Base-by-base conservation (phyloP, 2,888 invertebrate species). In the Amblyjoppa proteus region DNA sequence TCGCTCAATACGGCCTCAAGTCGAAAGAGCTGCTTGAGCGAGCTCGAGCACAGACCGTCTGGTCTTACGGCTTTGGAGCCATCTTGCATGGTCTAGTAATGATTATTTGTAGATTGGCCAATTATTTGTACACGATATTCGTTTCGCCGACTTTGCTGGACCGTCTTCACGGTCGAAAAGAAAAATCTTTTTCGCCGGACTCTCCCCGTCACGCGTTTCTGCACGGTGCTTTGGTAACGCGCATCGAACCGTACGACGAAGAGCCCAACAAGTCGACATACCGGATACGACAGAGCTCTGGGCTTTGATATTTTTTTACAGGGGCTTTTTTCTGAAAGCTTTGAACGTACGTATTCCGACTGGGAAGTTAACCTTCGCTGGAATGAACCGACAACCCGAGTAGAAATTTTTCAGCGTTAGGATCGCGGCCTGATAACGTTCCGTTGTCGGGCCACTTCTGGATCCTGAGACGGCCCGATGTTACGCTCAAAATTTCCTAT, bases 161-260 rank as follows among this genome's bases (percentile, higher is more conserved):
- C 5, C 34, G 34, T 6, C n/a, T 69, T 11, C 9, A 61, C 0
- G 38, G 25, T 13, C 41, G 20, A 49, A 74, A 49, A 51, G 49
- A 25, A 41, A 58, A 78, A 51, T 75, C 20, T 58, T 20, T 74
- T 69, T 53, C 13, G 13, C 45, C 31, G 51, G 16, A 75, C 70
- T 58, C 38, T 77, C 66, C 34, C 28, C 56, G 9, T 73, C 34
- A 38, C 41, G 11, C 25, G 3, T 6, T 64, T 64, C 6, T 6
- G 34, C 5, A 6, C 34, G n/a, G 51, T 64, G 61, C 49, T 49
- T 20, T 20, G 20, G 20, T 20, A 20, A 20, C 20, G 20, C 20
- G 20, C 20, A 20, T 20, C 20, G 20, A 20, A 20, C 20, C 20
- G 20, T 20, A 20, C 20, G 20, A 20, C 20, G 20, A 20, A 20